Evolutionary conservation across 92 coral and sea anemone genomes (phyloP).

Genomic region (Desmophyllum pertusum): DNA sequence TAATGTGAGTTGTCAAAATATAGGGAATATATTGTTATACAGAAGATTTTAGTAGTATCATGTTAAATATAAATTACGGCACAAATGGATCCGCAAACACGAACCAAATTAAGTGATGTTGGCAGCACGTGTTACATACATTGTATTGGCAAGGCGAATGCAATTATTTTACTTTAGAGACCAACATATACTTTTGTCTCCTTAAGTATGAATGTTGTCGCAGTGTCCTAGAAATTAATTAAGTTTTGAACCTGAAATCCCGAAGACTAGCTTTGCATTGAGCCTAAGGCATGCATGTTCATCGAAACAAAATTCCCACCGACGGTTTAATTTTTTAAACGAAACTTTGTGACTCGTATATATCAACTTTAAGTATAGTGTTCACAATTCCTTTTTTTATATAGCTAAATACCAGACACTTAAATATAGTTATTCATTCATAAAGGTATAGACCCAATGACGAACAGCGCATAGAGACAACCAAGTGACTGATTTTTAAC

Average conservation of each 20-base stretch:
- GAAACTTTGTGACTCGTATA: too few relatives aligned
- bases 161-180: background rate
- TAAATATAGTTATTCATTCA: too few relatives aligned
- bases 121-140: background rate
- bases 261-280: too few relatives aligned
- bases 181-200: background rate
- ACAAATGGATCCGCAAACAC: background rate
- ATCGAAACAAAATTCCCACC: too few relatives aligned
- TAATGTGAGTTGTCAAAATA: background rate
- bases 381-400: too few relatives aligned
- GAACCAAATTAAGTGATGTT: background rate
- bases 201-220: background rate
- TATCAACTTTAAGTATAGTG: too few relatives aligned
- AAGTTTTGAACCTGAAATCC: background rate
- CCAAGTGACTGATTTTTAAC: too few relatives aligned
- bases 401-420: too few relatives aligned
- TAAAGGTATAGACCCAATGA: background rate
- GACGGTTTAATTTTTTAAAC: too few relatives aligned
- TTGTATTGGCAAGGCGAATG: background rate
- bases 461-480: background rate
- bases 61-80: background rate
- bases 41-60: background rate
- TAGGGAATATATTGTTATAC: background rate
- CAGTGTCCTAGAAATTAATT: background rate
- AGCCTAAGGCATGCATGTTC: too few relatives aligned